Evolutionary conservation across 1,140 invertebrate species (phyloP).

Genomic region (Lamellibrachia luymesi): DNA sequence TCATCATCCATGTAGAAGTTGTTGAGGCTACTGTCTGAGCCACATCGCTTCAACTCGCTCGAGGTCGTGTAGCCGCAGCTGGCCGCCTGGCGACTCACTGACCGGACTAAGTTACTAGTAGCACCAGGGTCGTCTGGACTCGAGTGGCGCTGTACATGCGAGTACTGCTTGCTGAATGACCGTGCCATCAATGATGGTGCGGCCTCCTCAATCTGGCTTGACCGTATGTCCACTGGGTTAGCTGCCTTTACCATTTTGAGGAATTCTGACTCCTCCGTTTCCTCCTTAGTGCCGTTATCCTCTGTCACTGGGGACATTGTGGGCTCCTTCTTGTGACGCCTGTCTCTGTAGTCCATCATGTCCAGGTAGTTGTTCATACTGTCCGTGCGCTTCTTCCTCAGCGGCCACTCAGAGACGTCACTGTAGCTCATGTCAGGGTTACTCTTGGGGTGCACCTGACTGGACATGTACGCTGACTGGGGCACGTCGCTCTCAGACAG

Average conservation of each 20-base stretch:
- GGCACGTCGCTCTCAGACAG: background rate
- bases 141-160: background rate
- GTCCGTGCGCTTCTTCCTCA: background rate
- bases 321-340: background rate
- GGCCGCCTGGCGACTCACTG: background rate
- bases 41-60: background rate
- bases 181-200: background rate
- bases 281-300: background rate
- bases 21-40: background rate
- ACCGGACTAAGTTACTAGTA: background rate
- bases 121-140: background rate
- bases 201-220: background rate
- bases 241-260: background rate
- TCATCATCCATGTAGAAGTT: background rate
- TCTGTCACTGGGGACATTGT: background rate
- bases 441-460: background rate
- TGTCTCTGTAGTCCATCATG: background rate
- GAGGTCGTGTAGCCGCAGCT: background rate
- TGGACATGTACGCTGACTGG: background rate
- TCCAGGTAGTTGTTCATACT: background rate
- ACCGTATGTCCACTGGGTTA: background rate
- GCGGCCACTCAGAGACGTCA: background rate
- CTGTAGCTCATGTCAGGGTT: background rate
- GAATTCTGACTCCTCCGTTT: background rate
- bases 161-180: background rate